phyloP scores from a whole-genome alignment of 1,140 invertebrate genomes.

The Tetramorium simillimum region DNA sequence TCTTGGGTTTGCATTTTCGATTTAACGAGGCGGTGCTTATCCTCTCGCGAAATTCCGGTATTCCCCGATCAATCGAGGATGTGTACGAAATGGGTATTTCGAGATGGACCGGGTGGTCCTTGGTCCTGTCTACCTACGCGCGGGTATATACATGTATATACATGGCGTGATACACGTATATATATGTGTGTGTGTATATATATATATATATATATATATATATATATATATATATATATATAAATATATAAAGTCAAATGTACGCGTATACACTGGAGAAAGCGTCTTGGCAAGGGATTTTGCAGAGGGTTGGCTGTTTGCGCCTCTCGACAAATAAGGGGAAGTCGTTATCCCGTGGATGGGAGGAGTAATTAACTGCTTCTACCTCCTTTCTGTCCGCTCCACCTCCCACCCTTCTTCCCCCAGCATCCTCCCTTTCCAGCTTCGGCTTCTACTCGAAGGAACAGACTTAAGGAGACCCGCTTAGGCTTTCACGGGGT shows the following conservation, averaged over 20 bases:
- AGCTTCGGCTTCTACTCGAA: conserved; percentile 79
- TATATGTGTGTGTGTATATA: neutral
- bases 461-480: conserved; percentile 79
- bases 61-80: conserved; percentile 11
- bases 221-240: neutral
- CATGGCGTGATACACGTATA: neutral
- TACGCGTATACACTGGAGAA: conserved; percentile 68
- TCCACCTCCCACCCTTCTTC: conserved; percentile 57
- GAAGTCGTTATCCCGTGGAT: conserved; percentile 83
- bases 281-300: conserved; percentile 79
- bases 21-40: conserved; percentile 6
- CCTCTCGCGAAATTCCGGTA: neutral
- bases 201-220: conserved; percentile 11
- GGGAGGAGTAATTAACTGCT: conserved; percentile 84
- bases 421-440: conserved; percentile 70
- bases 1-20: conserved; percentile 25
- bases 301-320: conserved; percentile 79
- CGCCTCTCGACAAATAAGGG: conserved; percentile 84
- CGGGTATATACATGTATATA: neutral
- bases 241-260: conserved; percentile 38
- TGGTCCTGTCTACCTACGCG: conserved; percentile 1
- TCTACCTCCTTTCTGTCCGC: conserved; percentile 73
- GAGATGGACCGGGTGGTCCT: conserved; percentile 12
- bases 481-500: conserved; percentile 82
- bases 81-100: neutral